Conservation (phyloP, 2,113 vertebrate genomes). For the Alligator sinensis region DNA sequence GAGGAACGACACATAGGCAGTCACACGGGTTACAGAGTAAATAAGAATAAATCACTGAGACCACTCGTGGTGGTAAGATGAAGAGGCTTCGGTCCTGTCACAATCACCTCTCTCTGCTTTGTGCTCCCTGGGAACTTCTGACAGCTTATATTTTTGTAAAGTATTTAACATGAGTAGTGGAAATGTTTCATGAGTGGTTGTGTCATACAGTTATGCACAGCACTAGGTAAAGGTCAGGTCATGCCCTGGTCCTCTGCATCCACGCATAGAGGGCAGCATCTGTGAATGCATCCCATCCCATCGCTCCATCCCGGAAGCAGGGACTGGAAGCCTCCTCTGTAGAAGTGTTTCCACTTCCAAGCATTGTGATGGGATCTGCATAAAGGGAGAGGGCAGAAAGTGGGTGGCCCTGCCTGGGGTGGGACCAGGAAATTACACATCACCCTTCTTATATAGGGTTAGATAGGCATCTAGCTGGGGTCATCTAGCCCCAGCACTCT, state of each 20-base stretch:
- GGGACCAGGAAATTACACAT: not conserved
- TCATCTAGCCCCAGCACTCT: no score
- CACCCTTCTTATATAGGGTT: not conserved
- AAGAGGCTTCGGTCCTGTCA: not conserved
- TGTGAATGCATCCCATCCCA: not conserved
- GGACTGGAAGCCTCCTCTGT: not conserved
- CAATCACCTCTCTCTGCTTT: not conserved
- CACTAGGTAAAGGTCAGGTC: not conserved
- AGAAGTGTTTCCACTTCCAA: not conserved
- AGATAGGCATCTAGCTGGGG: no score
- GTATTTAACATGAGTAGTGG: not conserved
- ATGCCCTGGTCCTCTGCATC: not conserved
- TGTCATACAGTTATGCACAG: not conserved
- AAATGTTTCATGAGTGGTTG: not conserved
- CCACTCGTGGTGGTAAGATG: not conserved
- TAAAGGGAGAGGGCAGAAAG: not conserved
- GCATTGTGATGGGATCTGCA: not conserved
- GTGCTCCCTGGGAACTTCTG: not conserved
- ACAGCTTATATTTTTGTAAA: not conserved
- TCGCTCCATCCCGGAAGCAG: not conserved
- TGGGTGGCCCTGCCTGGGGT: not conserved
- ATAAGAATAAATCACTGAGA: no score
- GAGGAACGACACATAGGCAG: not conserved
- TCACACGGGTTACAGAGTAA: not conserved
- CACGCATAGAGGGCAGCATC: not conserved